Evolutionary conservation across 2,888 invertebrate genomes (phyloP).

Genomic region (Bruchidius siliquastri): DNA sequence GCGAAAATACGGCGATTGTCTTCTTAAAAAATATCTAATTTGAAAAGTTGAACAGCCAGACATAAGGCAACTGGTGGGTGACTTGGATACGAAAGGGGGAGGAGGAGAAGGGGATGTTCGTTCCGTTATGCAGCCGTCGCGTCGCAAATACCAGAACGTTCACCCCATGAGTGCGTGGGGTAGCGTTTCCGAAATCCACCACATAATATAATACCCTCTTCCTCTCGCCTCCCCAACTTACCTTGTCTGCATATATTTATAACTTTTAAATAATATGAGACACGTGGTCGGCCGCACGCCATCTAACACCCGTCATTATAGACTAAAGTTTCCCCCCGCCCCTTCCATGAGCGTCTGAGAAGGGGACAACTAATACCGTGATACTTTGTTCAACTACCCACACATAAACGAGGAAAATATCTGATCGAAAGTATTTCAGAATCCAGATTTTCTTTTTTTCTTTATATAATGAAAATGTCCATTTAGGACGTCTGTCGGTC

Average conservation of each 20-base stretch:
- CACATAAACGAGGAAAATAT: too few relatives aligned
- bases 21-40: neutral
- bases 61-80: neutral
- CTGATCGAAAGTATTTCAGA: too few relatives aligned
- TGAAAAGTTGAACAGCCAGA: neutral
- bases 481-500: too few relatives aligned
- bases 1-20: neutral
- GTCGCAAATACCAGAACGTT: neutral
- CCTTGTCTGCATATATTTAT: neutral
- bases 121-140: neutral
- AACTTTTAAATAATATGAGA: neutral
- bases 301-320: neutral
- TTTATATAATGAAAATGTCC: too few relatives aligned
- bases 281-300: neutral
- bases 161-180: neutral
- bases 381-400: too few relatives aligned
- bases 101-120: neutral
- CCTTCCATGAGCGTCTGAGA: neutral
- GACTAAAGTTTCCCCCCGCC: neutral
- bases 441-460: too few relatives aligned
- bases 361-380: too few relatives aligned
- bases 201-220: neutral
- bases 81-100: neutral
- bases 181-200: neutral
- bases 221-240: neutral